Conservation (phyloP, 2,797 vertebrate species). For the Hippoglossus hippoglossus region DNA sequence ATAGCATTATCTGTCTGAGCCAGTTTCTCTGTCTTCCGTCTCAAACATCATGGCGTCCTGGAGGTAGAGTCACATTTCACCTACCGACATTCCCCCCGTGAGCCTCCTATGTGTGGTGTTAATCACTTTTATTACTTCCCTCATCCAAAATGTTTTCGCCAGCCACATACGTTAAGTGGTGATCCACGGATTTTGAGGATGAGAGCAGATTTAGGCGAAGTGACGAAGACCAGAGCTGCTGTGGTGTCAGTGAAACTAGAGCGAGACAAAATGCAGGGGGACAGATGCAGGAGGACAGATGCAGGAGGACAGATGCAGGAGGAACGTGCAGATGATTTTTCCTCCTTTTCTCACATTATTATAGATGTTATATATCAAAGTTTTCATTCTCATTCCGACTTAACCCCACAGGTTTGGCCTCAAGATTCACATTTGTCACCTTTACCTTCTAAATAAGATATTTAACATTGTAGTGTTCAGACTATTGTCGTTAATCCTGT, state of each 20-base stretch:
- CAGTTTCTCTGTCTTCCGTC: conserved; percentile 39
- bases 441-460: neutral
- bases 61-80: conserved; percentile 22
- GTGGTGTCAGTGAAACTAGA: neutral
- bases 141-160: too few species aligned
- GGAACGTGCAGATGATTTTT: conserved; percentile 1
- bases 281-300: conserved; percentile 18
- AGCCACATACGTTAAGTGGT: too few species aligned
- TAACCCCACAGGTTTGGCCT: neutral
- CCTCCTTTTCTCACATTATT: conserved; percentile 1
- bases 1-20: conserved; percentile 54
- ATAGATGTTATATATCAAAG: neutral
- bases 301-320: conserved; percentile 9
- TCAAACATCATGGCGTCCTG: conserved; percentile 43
- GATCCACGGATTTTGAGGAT: conserved; percentile 1
- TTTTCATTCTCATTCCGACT: neutral
- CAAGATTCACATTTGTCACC: neutral
- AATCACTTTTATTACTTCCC: neutral
- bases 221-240: neutral
- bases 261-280: conserved; percentile 3
- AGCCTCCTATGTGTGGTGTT: conserved; percentile 12
- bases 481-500: too few species aligned
- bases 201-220: neutral
- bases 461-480: neutral
- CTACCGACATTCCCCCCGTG: conserved; percentile 14